Conservation (phyloP, 2,113 vertebrate species). For the Numenius arquata region DNA sequence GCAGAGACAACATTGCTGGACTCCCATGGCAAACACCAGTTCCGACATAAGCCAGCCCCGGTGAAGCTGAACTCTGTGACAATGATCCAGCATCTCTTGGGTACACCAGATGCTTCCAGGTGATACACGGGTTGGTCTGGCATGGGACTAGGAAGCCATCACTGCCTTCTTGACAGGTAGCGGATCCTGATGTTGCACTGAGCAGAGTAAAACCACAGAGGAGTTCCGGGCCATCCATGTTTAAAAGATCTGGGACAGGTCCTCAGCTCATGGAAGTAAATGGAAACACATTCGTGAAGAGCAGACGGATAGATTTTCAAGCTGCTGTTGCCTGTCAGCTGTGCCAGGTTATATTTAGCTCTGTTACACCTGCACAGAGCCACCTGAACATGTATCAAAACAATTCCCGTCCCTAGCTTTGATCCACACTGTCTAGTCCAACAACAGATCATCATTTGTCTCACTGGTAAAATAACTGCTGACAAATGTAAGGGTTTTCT, state of each 20-base stretch:
- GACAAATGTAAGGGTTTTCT: background rate
- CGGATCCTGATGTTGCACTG: background rate
- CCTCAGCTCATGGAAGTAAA: background rate
- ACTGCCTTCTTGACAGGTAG: background rate
- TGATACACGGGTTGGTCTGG: background rate
- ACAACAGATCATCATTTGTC: conserved; percentile 32
- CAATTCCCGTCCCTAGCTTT: background rate
- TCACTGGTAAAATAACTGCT: conserved; percentile 40
- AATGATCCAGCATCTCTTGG: background rate
- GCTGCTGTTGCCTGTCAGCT: background rate
- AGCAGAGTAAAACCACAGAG: background rate
- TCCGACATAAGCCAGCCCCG: fast-evolving
- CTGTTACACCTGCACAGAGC: conserved; percentile 8
- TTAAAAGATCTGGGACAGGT: background rate
- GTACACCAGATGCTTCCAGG: background rate
- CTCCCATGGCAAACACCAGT: background rate
- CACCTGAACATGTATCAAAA: conserved; percentile 26
- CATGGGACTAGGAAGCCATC: background rate
- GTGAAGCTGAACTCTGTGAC: background rate
- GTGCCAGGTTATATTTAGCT: conserved; percentile 9
- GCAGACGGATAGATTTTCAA: background rate
- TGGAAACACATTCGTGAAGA: background rate
- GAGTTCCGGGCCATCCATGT: background rate
- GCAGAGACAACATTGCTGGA: background rate
- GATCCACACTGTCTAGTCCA: conserved; percentile 6